phyloP scores from a whole-genome alignment of 2,888 invertebrate species.

The Trypoxylon attenuatum region DNA sequence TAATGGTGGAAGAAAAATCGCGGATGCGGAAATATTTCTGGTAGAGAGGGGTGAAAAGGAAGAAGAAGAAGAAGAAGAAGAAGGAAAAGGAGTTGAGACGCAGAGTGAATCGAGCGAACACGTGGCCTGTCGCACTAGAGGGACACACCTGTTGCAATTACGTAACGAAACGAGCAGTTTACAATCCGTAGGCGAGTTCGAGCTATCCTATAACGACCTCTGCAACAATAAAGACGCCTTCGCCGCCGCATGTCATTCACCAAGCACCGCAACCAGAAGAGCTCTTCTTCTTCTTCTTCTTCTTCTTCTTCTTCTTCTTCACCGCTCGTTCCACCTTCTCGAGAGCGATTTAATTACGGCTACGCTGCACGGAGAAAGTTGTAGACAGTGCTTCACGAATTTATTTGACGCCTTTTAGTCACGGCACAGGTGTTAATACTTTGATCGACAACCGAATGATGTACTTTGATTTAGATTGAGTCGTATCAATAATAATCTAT shows the following conservation, averaged over 20 bases:
- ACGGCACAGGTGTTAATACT: constrained; percentile 26
- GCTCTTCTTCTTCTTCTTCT: neutral
- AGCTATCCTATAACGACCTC: constrained; percentile 31
- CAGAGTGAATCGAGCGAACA: constrained; percentile 24
- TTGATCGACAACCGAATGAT: too few species aligned
- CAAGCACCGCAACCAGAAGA: constrained; percentile 17
- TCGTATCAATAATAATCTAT: too few species aligned
- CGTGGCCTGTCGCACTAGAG: constrained; percentile 32
- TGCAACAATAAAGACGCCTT: constrained; percentile 52
- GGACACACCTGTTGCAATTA: constrained; percentile 59
- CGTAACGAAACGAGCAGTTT: constrained; percentile 47
- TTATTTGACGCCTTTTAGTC: constrained; percentile 23
- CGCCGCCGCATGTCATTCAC: constrained; percentile 44
- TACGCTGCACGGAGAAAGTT: constrained; percentile 27
- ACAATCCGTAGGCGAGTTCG: constrained; percentile 42
- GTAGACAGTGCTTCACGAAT: constrained; percentile 25
- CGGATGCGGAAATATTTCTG: neutral
- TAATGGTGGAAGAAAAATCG: neutral
- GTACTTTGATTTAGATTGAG: too few species aligned
- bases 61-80: neutral
- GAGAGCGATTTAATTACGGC: constrained; percentile 31
- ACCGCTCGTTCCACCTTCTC: too few species aligned
- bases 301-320: constrained; percentile 12
- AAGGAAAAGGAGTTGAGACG: neutral
- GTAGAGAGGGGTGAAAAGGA: neutral